A percentile compares a stretch with the other conserved stretches of the same genome.
Evolutionary conservation across 2,888 invertebrate genomes (phyloP).

Genomic region (Shargacucullia verbasci): DNA sequence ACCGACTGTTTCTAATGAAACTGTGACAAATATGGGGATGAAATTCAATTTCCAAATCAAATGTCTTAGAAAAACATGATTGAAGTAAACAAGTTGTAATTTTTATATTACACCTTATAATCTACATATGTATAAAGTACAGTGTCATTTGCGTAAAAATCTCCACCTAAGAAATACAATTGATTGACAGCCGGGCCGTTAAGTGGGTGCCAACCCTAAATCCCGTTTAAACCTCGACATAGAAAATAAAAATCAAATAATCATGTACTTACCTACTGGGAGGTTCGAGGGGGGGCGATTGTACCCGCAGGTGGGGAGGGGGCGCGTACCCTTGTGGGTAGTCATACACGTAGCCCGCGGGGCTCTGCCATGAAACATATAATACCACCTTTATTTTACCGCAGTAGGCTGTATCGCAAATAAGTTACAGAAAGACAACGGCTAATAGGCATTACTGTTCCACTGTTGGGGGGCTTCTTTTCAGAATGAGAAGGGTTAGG

Average conservation of each 20-base stretch:
- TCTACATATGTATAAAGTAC: too few relatives aligned
- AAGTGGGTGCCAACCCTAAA: conserved; percentile 24
- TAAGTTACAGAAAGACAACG: conserved; percentile 15
- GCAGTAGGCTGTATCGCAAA: conserved; percentile 18
- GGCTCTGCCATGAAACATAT: conserved; percentile 68
- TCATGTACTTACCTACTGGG: conserved; percentile 70
- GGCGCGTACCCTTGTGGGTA: conserved; percentile 85
- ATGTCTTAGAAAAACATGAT: too few relatives aligned
- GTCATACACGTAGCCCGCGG: conserved; percentile 83
- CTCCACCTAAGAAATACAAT: too few relatives aligned
- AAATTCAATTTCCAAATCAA: too few relatives aligned
- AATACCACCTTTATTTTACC: conserved; percentile 48
- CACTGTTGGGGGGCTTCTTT: too few relatives aligned
- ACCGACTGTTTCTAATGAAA: too few relatives aligned
- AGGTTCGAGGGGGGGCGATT: conserved; percentile 78
- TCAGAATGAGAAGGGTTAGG: too few relatives aligned
- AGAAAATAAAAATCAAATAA: conserved; percentile 39
- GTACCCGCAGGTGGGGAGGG: conserved; percentile 81
- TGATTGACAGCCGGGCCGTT: background rate
- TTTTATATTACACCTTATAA: too few relatives aligned
- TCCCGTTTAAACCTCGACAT: conserved; percentile 20
- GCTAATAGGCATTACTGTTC: too few relatives aligned
- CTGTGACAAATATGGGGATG: too few relatives aligned
- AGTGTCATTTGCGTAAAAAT: too few relatives aligned
- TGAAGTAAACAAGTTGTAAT: too few relatives aligned